Evolutionary conservation across 2,888 invertebrate species (phyloP).

Genomic region (Choreutis nemorana): DNA sequence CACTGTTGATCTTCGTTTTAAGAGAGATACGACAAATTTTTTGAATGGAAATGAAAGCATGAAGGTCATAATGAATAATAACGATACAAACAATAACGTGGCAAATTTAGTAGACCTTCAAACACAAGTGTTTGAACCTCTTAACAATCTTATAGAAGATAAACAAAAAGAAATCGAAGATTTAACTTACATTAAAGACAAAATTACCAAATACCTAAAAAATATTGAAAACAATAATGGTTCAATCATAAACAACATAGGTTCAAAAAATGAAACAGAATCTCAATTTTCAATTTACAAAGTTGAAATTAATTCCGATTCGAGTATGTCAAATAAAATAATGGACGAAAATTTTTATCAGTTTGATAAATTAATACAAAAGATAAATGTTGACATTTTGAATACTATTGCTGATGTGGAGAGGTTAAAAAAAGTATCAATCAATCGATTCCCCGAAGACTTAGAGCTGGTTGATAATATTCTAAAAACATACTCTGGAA

Average conservation of each 20-base stretch:
- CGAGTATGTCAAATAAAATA: neutral
- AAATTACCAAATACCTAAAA: conserved; percentile 21
- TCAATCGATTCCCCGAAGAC: too few relatives aligned
- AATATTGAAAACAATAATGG: conserved; percentile 13
- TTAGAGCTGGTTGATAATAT: too few relatives aligned
- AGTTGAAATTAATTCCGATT: conserved; percentile 20
- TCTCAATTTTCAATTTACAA: conserved; percentile 20
- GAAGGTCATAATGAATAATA: neutral
- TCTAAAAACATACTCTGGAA: too few relatives aligned
- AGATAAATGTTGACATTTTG: too few relatives aligned
- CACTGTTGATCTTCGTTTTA: too few relatives aligned
- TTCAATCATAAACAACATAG: conserved; percentile 6
- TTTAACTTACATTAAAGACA: conserved; percentile 24
- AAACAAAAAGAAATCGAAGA: conserved; percentile 30
- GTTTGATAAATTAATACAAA: too few relatives aligned
- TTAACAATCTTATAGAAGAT: conserved; percentile 25
- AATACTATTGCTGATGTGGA: too few relatives aligned
- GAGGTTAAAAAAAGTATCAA: too few relatives aligned
- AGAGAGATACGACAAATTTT: conserved; percentile 22
- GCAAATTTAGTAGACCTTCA: conserved; percentile 14
- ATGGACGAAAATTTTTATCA: too few relatives aligned
- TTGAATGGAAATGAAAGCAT: neutral
- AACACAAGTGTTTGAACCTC: conserved; percentile 20
- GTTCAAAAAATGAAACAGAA: conserved; percentile 6
- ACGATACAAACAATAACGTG: conserved; percentile 3